phyloP scores from a whole-genome alignment of 2,888 invertebrate genomes.

The Apamea sordens region DNA sequence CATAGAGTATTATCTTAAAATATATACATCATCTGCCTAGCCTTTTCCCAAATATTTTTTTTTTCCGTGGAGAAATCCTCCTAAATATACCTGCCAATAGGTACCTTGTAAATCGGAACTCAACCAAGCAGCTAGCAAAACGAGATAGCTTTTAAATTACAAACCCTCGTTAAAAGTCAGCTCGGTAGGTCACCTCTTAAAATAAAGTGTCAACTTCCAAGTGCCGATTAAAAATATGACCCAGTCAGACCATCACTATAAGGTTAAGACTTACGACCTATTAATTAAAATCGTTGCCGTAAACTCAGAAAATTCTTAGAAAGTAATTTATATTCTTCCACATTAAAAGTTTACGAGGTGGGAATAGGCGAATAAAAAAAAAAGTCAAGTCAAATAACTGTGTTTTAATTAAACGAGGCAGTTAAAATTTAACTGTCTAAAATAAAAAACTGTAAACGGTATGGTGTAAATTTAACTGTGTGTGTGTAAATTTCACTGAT shows the following conservation, averaged over 20 bases:
- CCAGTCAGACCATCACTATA: not conserved
- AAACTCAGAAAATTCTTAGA: constrained; percentile 51
- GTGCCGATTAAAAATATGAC: constrained; percentile 33
- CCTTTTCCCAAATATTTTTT: no score
- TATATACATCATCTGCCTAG: no score
- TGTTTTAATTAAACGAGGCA: constrained; percentile 51
- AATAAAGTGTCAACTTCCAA: constrained; percentile 30
- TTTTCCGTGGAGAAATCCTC: no score
- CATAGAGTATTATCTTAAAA: no score
- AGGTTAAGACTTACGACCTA: constrained; percentile 28
- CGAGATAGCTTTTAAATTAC: not conserved
- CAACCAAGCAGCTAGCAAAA: not conserved
- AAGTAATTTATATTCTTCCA: constrained; percentile 65
- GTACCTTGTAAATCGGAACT: not conserved
- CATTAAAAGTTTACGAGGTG: constrained; percentile 68
- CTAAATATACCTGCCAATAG: no score
- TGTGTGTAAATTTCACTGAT: constrained; percentile 5
- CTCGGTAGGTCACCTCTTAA: not conserved
- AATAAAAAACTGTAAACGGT: no score
- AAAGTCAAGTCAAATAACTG: constrained; percentile 49
- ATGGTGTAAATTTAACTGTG: not conserved
- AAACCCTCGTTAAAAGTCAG: constrained; percentile 8
- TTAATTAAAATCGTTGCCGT: constrained; percentile 64
- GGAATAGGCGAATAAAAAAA: constrained; percentile 55
- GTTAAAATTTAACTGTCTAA: constrained; percentile 47